Base-by-base conservation (phyloP, 2,797 vertebrate species). In the Coluber constrictor region DNA sequence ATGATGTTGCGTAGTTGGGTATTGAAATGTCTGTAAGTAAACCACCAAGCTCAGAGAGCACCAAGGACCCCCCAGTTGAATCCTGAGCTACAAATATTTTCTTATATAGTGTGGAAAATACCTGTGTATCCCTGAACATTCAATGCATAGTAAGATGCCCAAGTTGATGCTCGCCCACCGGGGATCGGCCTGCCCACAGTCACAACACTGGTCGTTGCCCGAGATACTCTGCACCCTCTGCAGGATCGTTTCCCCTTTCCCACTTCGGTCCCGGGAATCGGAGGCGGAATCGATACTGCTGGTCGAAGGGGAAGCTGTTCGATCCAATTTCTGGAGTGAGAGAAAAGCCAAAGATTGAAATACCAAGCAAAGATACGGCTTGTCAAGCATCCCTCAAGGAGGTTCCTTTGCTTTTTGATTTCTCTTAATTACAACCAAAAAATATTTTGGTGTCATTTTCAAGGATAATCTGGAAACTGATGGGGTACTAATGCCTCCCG, bases 121-220 rank as follows among this genome's bases (percentile, higher is more conserved):
- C 99, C 99, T 99, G 98, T 99, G 99, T 96, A 99, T 99, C 23
- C 99, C 99, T 0, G 99, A 99, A 98, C 99, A 99, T 97, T 99
- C 99, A 1, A 99, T 99, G 94, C 99, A 99, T 86, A 99, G 98
- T 95, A 99, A 98, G 95, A 99, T 97, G 79, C 99, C 99, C 97
- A 99, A 98, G 97, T 99, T 99, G 98, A 99, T 99, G 88, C 99
- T 99, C 95, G 99, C 99, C 99, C 99, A 99, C 96, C 98, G 98
- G 0, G 99, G 99, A 74, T 99, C 99, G 0, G 98, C 96, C 97
- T 99, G 99, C 1, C 99, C 98, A 0, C 99, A 99, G 98, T 99
- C 99, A 0, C 99, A 99, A 96, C 99, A 99, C 96, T 98, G 98
- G 94, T 99, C 97, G 0, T 99, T 99, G 0, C 99, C 99, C 0